phyloP scores from a whole-genome alignment of 2,113 vertebrate genomes.

The Gasterosteus nipponicus region DNA sequence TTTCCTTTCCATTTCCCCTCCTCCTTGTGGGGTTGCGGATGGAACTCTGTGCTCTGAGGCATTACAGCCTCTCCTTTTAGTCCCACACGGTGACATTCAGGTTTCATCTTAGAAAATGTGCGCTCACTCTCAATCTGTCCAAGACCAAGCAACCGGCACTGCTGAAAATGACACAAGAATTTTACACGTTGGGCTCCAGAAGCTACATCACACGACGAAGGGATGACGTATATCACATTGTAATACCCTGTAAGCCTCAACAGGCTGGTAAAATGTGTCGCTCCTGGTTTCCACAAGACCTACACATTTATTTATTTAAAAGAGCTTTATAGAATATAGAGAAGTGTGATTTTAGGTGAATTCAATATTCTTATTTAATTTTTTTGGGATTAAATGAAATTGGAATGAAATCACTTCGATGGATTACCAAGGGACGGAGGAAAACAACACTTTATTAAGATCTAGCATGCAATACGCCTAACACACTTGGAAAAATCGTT shows the following conservation, averaged over 20 bases:
- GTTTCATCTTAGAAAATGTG: conserved; percentile 27
- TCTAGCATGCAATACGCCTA: conserved; percentile 13
- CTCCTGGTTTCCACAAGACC: neutral
- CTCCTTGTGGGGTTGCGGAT: neutral
- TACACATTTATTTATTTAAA: neutral
- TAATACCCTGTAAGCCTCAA: neutral
- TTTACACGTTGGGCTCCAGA: conserved; percentile 33
- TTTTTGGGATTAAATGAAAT: neutral
- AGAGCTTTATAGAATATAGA: neutral
- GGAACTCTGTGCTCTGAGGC: conserved; percentile 11
- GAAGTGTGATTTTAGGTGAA: neutral
- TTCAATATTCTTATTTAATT: neutral
- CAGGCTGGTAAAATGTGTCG: no score
- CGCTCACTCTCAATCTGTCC: conserved; percentile 16
- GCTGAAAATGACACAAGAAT: conserved; percentile 45
- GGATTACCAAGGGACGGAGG: conserved; percentile 1
- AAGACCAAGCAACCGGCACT: conserved; percentile 34
- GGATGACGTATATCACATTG: conserved; percentile 10
- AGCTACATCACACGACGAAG: conserved; percentile 11
- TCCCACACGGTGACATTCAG: conserved; percentile 25
- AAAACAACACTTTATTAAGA: conserved; percentile 38
- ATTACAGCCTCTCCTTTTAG: neutral
- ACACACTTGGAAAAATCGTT: conserved; percentile 37
- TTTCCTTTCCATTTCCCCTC: neutral
- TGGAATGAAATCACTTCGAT: neutral